Conservation (phyloP, 2,797 vertebrate species). For the Sebastes baramenuke region DNA sequence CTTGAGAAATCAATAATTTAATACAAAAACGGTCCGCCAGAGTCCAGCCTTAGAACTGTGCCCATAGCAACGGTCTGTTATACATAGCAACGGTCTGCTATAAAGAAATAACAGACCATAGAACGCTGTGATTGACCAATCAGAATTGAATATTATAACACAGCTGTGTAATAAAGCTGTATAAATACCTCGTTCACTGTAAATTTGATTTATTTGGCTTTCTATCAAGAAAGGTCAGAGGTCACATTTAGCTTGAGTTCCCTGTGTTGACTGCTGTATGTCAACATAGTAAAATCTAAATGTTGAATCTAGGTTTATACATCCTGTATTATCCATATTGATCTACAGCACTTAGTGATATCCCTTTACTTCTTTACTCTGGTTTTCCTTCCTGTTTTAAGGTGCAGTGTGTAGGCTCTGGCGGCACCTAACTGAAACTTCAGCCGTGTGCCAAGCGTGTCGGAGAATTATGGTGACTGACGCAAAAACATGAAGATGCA, state of each 20-base stretch:
- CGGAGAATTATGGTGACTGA: neutral
- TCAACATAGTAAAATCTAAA: neutral
- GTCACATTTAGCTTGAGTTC: neutral
- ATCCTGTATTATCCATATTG: neutral
- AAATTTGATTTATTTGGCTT: neutral
- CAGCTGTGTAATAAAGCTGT: neutral
- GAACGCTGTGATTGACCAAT: no score
- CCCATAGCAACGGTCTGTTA: no score
- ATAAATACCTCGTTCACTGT: neutral
- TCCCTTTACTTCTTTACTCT: neutral
- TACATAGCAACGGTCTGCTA: no score
- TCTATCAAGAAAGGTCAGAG: neutral
- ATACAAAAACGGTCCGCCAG: no score
- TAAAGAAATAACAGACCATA: no score
- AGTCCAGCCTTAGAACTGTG: no score
- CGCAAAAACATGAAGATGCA: accelerated
- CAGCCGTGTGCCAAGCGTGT: neutral
- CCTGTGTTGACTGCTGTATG: neutral
- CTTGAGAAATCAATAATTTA: no score
- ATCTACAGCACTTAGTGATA: neutral
- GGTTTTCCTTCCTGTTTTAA: neutral
- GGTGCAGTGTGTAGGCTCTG: neutral
- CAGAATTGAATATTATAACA: no score
- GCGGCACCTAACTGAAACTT: neutral
- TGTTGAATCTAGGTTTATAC: neutral